phyloP scores from a whole-genome alignment of 2,888 invertebrate species.

The Tolmerus cingulatus region DNA sequence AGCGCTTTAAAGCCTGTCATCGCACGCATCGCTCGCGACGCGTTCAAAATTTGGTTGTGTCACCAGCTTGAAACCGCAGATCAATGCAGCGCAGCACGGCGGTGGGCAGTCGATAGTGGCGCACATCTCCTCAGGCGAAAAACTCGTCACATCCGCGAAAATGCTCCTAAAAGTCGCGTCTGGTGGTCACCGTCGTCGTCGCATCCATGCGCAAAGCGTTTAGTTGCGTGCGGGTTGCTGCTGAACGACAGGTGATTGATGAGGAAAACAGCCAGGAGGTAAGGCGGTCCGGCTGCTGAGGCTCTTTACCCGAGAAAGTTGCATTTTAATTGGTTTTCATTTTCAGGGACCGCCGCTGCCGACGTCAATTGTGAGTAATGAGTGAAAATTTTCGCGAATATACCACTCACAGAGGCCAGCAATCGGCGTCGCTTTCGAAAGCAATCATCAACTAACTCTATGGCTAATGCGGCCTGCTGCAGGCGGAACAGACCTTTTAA shows the following conservation, averaged over 20 bases:
- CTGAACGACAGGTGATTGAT: conserved; percentile 30
- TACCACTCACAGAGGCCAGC: not conserved
- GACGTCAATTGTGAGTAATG: conserved; percentile 33
- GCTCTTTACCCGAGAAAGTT: conserved; percentile 27
- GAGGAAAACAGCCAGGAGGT: conserved; percentile 2
- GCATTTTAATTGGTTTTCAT: conserved; percentile 37
- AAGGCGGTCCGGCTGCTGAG: not conserved
- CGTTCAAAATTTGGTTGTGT: no score
- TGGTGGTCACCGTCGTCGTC: not conserved
- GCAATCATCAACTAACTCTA: not conserved
- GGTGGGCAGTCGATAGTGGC: not conserved
- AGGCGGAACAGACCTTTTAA: not conserved
- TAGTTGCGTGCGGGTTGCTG: not conserved
- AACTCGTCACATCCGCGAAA: not conserved
- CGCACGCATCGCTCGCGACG: no score
- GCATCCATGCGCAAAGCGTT: not conserved
- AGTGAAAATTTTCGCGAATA: conserved; percentile 36
- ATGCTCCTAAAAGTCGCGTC: not conserved
- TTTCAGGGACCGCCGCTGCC: conserved; percentile 3
- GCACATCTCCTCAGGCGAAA: not conserved
- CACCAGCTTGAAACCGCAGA: conserved; percentile 35
- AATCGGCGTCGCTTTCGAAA: not conserved
- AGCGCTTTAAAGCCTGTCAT: no score
- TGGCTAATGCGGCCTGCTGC: not conserved
- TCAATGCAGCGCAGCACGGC: not conserved